These are phyloP conservation scores for Pterostichus niger DNA, from an alignment of 2,888 invertebrate species.

Conservation along the genomic window DNA sequence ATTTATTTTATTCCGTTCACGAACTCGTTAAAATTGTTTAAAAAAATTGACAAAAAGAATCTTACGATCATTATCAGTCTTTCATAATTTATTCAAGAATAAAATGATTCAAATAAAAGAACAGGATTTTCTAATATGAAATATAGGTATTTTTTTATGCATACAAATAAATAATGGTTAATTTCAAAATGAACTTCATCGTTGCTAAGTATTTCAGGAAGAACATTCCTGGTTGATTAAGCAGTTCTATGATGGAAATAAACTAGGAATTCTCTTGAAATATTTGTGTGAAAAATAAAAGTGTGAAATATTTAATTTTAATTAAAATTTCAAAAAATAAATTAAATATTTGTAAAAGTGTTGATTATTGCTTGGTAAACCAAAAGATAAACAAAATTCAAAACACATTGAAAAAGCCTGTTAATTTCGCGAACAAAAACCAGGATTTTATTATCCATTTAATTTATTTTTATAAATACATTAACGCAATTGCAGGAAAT, in stretches of 20 bases:
- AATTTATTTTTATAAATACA: slow-evolving; percentile 52
- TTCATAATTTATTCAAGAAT: too few species aligned
- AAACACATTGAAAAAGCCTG: slow-evolving; percentile 40
- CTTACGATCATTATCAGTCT: too few species aligned
- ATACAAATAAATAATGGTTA: too few species aligned
- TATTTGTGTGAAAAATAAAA: background rate
- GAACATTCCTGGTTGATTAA: background rate
- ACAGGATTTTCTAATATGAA: too few species aligned
- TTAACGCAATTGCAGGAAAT: slow-evolving; percentile 37
- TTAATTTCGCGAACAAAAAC: slow-evolving; percentile 37
- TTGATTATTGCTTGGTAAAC: slow-evolving; percentile 19
- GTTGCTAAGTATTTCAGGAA: too few species aligned
- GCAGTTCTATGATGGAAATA: background rate
- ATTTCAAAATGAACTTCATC: too few species aligned
- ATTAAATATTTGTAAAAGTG: slow-evolving; percentile 34
- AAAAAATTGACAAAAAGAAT: too few species aligned
- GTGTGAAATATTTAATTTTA: slow-evolving; percentile 8
- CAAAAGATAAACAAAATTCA: slow-evolving; percentile 5
- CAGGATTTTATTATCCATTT: slow-evolving; percentile 26
- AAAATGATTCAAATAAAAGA: too few species aligned
- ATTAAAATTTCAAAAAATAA: slow-evolving; percentile 43
- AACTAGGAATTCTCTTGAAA: background rate
- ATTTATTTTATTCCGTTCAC: too few species aligned
- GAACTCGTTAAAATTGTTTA: too few species aligned
- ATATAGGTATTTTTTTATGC: too few species aligned